Base-by-base conservation (phyloP, 2,797 vertebrate species). In the Champsocephalus gunnari region DNA sequence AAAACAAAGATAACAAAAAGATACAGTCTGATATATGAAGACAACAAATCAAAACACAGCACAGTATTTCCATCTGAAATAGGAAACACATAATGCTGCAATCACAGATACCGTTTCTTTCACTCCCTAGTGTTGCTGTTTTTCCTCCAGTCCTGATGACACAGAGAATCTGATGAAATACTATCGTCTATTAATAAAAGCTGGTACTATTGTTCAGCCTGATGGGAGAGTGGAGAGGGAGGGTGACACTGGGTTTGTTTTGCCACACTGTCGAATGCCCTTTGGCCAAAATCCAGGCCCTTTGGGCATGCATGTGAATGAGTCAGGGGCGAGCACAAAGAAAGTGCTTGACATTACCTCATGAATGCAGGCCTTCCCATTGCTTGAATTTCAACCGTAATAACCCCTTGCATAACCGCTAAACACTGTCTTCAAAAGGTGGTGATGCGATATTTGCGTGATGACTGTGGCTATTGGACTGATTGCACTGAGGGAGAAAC, bases 181-280 rank as follows among this genome's bases (percentile, higher is more conserved):
- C 66, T 49, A 41, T 75, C 73, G 59, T 84, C 73, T 81, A 83
- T 77, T 79, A 86, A 87, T 85, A 87, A 83, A 81, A 76, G 65
- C 58, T 19, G 43, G 58, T 63, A 41, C 65, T 72, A 47, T 78
- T 70, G 76, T 84, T 72, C 21, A 19, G 75, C 49, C 74, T 69
- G 71, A 81, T 81, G 73, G 62, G 51, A 83, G 69, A 48, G 57
- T 38, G 38, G 59, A 63, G 65, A 51, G 66, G 59, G 51, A 63
- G 72, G 0, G 43, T 21, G 72, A 71, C 28, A 70, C 51, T 51
- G 74, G 58, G 44, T 70, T 78, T 83, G 53, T 54, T 12, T 28
- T 54, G 50, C 11, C 49, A 21, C n/a, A 5, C 9, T 12, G 70
- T 83, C 62, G 51, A 70, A 68, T 80, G 71, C 61, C 41, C n/a